These are phyloP conservation scores for Calyptomena viridis DNA, from an alignment of 2,113 vertebrate genomes.

Conservation along the genomic window DNA sequence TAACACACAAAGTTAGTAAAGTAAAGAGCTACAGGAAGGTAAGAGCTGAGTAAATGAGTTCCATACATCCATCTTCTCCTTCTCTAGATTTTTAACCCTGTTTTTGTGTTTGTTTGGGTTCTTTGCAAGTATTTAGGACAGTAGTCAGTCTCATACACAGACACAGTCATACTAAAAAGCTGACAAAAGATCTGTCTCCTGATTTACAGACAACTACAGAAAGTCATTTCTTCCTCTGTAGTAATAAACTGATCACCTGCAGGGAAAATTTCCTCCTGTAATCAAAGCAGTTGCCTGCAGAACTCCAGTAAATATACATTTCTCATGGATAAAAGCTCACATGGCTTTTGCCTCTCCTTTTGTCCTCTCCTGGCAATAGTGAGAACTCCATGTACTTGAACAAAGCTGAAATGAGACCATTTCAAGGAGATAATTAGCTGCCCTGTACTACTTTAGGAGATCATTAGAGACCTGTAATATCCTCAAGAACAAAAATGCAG, in stretches of 20 bases:
- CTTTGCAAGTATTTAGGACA: not conserved
- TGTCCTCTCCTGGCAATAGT: not conserved
- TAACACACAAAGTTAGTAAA: not conserved
- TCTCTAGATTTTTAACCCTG: not conserved
- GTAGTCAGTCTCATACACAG: not conserved
- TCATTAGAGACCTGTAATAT: slow-evolving; percentile 43
- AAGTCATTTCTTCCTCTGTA: not conserved
- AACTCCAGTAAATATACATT: not conserved
- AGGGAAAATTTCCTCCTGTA: not conserved
- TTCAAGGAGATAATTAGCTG: slow-evolving; percentile 47
- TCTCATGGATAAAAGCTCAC: not conserved
- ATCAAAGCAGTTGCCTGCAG: not conserved
- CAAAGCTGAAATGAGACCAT: not conserved
- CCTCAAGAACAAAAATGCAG: not conserved
- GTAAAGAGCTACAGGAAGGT: not conserved
- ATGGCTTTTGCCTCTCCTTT: not conserved
- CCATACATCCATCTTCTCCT: rapidly evolving
- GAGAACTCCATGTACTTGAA: not conserved
- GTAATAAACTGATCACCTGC: not conserved
- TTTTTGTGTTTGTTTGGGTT: not conserved
- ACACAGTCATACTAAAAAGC: not conserved
- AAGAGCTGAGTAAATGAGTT: not conserved
- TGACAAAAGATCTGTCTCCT: not conserved
- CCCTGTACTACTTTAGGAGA: slow-evolving; percentile 12
- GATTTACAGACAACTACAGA: not conserved